These are phyloP conservation scores for Allygus modestus DNA, from an alignment of 2,888 invertebrate genomes.

Conservation along the genomic window DNA sequence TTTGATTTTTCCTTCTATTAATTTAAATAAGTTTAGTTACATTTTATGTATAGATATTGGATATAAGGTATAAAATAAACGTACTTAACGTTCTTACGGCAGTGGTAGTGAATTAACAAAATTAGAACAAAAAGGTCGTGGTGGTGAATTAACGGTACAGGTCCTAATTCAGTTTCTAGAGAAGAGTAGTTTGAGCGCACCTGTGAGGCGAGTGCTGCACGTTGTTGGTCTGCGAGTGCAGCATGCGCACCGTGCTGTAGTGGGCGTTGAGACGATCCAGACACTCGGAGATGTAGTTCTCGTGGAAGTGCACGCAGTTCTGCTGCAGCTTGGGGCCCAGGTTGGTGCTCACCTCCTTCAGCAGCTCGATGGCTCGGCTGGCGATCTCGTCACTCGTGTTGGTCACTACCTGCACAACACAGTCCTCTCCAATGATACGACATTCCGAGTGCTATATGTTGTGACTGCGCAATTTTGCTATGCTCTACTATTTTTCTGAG, in stretches of 20 bases:
- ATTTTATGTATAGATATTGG: too few relatives aligned
- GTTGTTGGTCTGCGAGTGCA: constrained; percentile 71
- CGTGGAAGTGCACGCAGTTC: constrained; percentile 89
- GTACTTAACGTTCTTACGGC: too few relatives aligned
- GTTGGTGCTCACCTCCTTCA: constrained; percentile 96
- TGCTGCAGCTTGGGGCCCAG: constrained; percentile 91
- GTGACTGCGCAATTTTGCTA: too few relatives aligned
- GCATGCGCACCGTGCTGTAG: constrained; percentile 87
- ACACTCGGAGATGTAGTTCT: constrained; percentile 94
- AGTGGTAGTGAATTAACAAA: too few relatives aligned
- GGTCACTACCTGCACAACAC: constrained; percentile 88
- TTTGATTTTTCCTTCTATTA: too few relatives aligned
- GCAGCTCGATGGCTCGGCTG: constrained; percentile 91
- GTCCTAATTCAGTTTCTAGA: too few relatives aligned
- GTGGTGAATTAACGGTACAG: too few relatives aligned
- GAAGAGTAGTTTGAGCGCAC: not conserved
- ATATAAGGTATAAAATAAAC: too few relatives aligned
- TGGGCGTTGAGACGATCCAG: constrained; percentile 92
- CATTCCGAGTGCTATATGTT: too few relatives aligned
- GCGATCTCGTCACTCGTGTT: constrained; percentile 96
- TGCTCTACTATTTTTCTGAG: too few relatives aligned
- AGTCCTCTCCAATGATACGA: not conserved
- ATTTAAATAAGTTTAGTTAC: too few relatives aligned
- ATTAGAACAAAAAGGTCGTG: too few relatives aligned
- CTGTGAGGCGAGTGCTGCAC: constrained; percentile 59